Percentiles rank a stretch among this genome's conserved stretches.
phyloP scores from a whole-genome alignment of 2,113 vertebrate genomes.

The Lathamus discolor region DNA sequence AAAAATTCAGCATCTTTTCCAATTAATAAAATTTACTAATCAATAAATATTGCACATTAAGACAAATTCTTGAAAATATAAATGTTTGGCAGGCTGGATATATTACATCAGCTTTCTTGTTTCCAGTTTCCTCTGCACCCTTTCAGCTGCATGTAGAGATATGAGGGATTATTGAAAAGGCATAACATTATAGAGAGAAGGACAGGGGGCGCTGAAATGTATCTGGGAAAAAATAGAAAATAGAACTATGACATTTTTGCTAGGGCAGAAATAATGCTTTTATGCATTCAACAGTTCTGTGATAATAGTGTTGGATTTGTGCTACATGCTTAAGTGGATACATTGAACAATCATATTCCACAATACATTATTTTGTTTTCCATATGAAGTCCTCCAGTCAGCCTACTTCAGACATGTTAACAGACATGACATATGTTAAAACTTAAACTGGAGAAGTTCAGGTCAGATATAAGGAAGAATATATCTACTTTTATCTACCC shows the following conservation, averaged over 20 bases:
- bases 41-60: background rate
- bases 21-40: background rate
- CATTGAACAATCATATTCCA: background rate
- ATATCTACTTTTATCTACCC: background rate
- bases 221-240: background rate
- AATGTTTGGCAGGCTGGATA: background rate
- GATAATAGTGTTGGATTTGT: background rate
- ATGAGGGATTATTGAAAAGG: background rate
- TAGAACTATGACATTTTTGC: background rate
- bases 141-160: background rate
- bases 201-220: background rate
- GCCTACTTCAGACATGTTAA: background rate
- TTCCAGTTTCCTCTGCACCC: background rate
- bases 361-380: slow-evolving; percentile 6
- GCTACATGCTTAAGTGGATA: background rate
- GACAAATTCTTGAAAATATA: background rate
- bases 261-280: background rate
- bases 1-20: background rate
- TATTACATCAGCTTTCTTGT: background rate
- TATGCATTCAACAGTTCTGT: background rate
- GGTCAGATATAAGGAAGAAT: background rate
- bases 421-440: background rate
- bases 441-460: background rate
- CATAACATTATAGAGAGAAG: background rate
- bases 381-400: background rate